phyloP scores from a whole-genome alignment of 1,140 invertebrate species.

The Tetramorium parvispinum region DNA sequence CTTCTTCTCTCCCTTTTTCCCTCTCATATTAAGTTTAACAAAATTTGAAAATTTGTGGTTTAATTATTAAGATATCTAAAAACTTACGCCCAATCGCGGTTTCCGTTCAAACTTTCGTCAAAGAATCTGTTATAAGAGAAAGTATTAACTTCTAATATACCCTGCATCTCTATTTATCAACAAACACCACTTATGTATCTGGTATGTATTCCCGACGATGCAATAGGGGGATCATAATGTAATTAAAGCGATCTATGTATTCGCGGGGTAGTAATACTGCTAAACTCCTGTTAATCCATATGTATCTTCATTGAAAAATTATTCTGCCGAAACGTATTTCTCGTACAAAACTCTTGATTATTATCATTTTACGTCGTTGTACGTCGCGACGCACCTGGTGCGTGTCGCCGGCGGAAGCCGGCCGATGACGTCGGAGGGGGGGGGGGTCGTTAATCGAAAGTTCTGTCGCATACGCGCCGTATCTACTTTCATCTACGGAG shows the following conservation, averaged over 20 bases:
- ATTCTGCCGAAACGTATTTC: neutral
- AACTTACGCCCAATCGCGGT: conserved; percentile 11
- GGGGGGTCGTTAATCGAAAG: conserved; percentile 50
- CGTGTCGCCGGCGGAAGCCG: conserved; percentile 47
- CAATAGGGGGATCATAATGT: conserved; percentile 25
- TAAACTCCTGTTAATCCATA: neutral
- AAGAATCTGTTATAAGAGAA: conserved; percentile 26
- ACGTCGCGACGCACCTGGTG: conserved; percentile 23
- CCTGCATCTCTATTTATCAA: conserved; percentile 58
- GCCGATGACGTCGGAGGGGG: conserved; percentile 12
- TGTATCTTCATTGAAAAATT: conserved; percentile 12
- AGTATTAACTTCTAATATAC: neutral
- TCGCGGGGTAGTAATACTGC: neutral
- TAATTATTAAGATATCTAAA: conserved; percentile 19
- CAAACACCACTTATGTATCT: conserved; percentile 49
- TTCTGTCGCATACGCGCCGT: conserved; percentile 46
- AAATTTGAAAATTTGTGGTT: conserved; percentile 25
- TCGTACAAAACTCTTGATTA: conserved; percentile 33
- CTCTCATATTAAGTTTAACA: conserved; percentile 5
- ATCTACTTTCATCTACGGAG: conserved; percentile 48
- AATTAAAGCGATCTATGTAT: conserved; percentile 60
- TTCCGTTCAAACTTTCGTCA: conserved; percentile 14
- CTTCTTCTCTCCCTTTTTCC: neutral
- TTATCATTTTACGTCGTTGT: conserved; percentile 5
- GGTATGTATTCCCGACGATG: conserved; percentile 26